Evolutionary conservation across 2,797 vertebrate genomes (phyloP).

Genomic region (Malurus splendens): DNA sequence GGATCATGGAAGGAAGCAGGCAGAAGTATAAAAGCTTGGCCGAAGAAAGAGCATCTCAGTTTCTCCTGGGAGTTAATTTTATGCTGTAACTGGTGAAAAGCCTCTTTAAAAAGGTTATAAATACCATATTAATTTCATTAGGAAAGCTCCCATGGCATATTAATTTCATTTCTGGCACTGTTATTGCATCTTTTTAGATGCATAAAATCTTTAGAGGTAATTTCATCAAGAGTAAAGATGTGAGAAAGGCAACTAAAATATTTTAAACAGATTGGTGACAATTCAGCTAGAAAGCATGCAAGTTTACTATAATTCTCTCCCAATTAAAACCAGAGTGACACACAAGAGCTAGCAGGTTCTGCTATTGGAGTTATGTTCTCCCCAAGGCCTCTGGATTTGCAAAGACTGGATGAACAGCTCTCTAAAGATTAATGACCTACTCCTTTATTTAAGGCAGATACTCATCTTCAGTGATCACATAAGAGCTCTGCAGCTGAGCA

Average conservation of each 20-base stretch:
- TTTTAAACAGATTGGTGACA: not conserved
- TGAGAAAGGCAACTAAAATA: not conserved
- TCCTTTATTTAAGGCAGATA: conserved; percentile 12
- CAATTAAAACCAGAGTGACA: not conserved
- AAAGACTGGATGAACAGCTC: not conserved
- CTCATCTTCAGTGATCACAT: not conserved
- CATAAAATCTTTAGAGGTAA: not conserved
- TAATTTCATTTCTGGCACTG: conserved; percentile 8
- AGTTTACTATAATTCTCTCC: not conserved
- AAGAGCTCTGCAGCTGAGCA: not conserved
- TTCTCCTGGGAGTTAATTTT: not conserved
- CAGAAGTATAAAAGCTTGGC: not conserved
- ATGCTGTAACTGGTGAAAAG: conserved; percentile 10
- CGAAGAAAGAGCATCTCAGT: not conserved
- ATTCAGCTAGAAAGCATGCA: not conserved
- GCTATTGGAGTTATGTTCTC: not conserved
- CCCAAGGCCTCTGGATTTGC: not conserved
- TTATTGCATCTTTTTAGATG: conserved; percentile 4
- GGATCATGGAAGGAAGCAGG: not conserved
- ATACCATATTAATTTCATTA: conserved; percentile 44
- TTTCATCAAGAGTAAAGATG: not conserved
- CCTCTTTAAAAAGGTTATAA: conserved; percentile 35
- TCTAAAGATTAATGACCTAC: conserved; percentile 15
- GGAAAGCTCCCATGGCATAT: conserved; percentile 5
- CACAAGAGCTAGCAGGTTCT: not conserved